phyloP scores from a whole-genome alignment of 2,797 vertebrate species.

The Buphagus erythrorhynchus region DNA sequence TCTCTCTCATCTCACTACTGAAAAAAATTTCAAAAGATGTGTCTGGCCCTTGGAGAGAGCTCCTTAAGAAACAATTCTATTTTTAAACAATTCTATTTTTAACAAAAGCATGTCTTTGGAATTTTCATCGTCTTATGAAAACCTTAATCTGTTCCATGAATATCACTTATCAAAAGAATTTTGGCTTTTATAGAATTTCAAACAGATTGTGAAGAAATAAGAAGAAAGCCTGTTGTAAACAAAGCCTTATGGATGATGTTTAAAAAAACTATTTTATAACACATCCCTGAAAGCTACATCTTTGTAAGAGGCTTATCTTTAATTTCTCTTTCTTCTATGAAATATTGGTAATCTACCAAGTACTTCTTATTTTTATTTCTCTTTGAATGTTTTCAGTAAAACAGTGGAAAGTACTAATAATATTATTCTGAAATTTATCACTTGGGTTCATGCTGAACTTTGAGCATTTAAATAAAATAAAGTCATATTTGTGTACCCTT shows the following conservation, averaged over 20 bases:
- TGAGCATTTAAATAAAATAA: not conserved
- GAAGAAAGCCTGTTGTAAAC: not conserved
- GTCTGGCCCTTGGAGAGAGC: not conserved
- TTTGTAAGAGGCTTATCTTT: not conserved
- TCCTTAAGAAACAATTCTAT: not conserved
- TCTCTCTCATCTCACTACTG: not conserved
- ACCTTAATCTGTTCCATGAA: not conserved
- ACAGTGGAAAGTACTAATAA: not conserved
- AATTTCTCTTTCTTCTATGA: not conserved
- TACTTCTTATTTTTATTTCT: not conserved
- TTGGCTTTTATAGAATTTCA: not conserved
- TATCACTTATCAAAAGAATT: not conserved
- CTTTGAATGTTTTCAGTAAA: not conserved
- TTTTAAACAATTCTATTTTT: not conserved
- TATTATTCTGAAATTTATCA: not conserved
- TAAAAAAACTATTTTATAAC: not conserved
- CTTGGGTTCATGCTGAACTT: not conserved
- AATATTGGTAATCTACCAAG: not conserved
- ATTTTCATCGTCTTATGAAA: not conserved
- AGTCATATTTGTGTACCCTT: accelerated
- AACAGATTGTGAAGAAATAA: not conserved
- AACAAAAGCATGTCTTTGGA: not conserved
- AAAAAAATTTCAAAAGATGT: not conserved
- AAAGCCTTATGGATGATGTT: not conserved
- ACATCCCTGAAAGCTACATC: not conserved